Conservation (phyloP, 2,113 vertebrate genomes). For the Atlantisia rogersi region DNA sequence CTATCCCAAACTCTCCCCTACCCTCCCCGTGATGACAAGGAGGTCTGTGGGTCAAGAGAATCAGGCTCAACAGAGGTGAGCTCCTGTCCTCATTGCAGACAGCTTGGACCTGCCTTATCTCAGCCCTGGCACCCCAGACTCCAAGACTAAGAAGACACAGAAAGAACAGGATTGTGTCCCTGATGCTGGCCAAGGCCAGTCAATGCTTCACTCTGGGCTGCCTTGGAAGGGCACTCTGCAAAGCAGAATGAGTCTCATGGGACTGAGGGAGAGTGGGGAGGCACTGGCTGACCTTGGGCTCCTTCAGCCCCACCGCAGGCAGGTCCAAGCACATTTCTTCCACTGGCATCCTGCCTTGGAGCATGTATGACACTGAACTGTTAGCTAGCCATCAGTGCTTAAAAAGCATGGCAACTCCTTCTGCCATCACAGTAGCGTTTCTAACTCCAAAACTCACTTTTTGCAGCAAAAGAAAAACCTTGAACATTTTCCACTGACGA, state of each 20-base stretch:
- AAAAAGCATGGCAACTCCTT: neutral
- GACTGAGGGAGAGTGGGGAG: too few relatives aligned
- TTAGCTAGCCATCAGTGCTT: accelerated
- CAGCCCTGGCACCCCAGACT: neutral
- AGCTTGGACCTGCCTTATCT: neutral
- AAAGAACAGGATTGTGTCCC: too few relatives aligned
- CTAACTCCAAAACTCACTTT: neutral
- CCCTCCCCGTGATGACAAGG: too few relatives aligned
- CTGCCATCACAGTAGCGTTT: neutral
- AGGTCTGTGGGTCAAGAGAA: too few relatives aligned
- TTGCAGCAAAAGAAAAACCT: neutral
- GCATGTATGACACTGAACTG: accelerated
- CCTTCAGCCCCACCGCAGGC: too few relatives aligned
- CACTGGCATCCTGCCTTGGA: neutral
- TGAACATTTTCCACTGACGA: neutral
- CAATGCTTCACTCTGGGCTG: too few relatives aligned
- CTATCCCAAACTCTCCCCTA: too few relatives aligned
- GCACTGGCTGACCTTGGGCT: too few relatives aligned
- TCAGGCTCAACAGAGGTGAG: neutral
- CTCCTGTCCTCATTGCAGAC: neutral
- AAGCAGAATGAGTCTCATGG: too few relatives aligned
- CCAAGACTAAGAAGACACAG: too few relatives aligned
- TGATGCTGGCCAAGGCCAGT: too few relatives aligned
- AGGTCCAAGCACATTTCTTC: neutral
- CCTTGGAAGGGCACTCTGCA: too few relatives aligned